Conservation (phyloP, 2,888 invertebrate genomes). For the Atherix ibis region DNA sequence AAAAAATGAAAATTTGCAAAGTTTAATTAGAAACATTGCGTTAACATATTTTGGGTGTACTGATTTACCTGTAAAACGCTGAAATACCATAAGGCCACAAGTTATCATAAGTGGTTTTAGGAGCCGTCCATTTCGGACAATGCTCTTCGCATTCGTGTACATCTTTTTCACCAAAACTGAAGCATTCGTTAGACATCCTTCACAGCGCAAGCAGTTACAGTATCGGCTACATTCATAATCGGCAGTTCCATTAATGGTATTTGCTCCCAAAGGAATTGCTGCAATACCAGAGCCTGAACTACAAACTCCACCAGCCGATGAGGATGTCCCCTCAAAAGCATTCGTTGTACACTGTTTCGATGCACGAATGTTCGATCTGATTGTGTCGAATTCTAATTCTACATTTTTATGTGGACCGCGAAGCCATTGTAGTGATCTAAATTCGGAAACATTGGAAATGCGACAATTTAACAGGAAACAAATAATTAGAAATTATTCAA, state of each 20-base stretch:
- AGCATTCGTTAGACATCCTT: background rate
- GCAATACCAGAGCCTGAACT: background rate
- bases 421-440: slow-evolving; percentile 55
- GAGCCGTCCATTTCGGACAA: slow-evolving; percentile 33
- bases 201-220: too few relatives aligned
- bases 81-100: slow-evolving; percentile 79
- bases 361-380: slow-evolving; percentile 50
- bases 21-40: background rate
- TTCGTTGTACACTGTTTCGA: slow-evolving; percentile 13
- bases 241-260: too few relatives aligned
- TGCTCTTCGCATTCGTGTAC: slow-evolving; percentile 9
- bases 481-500: too few relatives aligned
- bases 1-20: too few relatives aligned
- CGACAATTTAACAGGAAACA: too few relatives aligned
- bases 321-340: slow-evolving; percentile 17
- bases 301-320: slow-evolving; percentile 25
- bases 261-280: too few relatives aligned
- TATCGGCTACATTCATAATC: too few relatives aligned
- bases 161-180: background rate
- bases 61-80: slow-evolving; percentile 42
- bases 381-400: slow-evolving; percentile 52
- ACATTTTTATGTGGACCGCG: slow-evolving; percentile 70
- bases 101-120: slow-evolving; percentile 65
- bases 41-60: background rate
- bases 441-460: background rate